Conservation (phyloP, 1,140 invertebrate genomes). For the Zaprionus ghesquierei region DNA sequence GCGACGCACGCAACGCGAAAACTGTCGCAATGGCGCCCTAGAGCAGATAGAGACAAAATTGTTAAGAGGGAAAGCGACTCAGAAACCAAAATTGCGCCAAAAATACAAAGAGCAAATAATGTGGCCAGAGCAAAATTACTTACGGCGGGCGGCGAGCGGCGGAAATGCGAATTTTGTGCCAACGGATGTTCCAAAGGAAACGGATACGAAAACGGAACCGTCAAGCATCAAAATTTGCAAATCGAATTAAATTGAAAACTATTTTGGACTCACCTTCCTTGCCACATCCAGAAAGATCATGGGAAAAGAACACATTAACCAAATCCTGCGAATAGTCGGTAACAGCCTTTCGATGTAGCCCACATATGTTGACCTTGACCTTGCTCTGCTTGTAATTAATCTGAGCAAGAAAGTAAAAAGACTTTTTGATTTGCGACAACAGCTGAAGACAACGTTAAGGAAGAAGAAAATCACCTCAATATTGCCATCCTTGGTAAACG, state of each 20-base stretch:
- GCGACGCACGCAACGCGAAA: conserved; percentile 31
- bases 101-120: conserved; percentile 38
- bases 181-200: conserved; percentile 45
- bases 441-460: background rate
- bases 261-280: conserved; percentile 57
- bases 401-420: conserved; percentile 26
- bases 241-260: conserved; percentile 51
- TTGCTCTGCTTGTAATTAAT: conserved; percentile 51
- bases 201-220: conserved; percentile 62
- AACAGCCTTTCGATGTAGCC: conserved; percentile 56
- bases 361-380: conserved; percentile 67
- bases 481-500: conserved; percentile 66
- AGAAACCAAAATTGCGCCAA: conserved; percentile 23
- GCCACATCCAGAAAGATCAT: conserved; percentile 64
- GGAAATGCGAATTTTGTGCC: conserved; percentile 69
- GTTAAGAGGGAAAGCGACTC: conserved; percentile 55
- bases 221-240: conserved; percentile 50
- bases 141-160: conserved; percentile 9
- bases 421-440: background rate
- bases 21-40: conserved; percentile 31
- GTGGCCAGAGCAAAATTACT: conserved; percentile 3
- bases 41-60: conserved; percentile 36
- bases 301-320: conserved; percentile 80
- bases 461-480: conserved; percentile 57
- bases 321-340: conserved; percentile 78